Base-by-base conservation (phyloP, 92 coral and sea anemone species). In the Anthopleura xanthogrammica region DNA sequence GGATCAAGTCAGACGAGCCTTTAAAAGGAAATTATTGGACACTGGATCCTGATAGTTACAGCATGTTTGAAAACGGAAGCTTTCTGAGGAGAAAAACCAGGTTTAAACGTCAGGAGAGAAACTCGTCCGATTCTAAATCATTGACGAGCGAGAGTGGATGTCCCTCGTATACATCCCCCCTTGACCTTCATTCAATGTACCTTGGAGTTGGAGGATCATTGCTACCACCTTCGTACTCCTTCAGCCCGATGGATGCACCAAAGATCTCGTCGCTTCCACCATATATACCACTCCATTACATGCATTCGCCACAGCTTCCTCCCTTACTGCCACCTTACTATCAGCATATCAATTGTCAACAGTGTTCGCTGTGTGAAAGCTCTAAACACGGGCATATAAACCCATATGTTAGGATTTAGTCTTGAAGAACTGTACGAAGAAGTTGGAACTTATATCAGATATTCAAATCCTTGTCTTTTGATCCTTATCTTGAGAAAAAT, bases 51-150 rank as follows among this genome's bases (percentile, higher is more conserved):
- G 99, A 94, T 58, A 97, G 99, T 72, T 97, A 97, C 87, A 97
- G 95, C 85, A 97, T 97, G 99, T 97, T 97, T 75, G 99, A 97
- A 79, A 97, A 97, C 83, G 99, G 99, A 2, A 97, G 99, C 87
- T 97, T 97, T 80, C 87, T 97, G 58, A 88, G 99, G 82, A 81
- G 99, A 50, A 97, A 97, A 83, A 94, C 99, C 36, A 87, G 99
- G 52, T 97, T 97, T 85, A 97, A 97, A 83, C 90, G 95, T 22
- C 99, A 97, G 68, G 98, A 94, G 79, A 41, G 88, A 52, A 79
- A 88, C n/a, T 79, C 83, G 77, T 66, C 87, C 8, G 98, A 94
- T 12, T 71, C 85, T 42, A 94, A 94, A 72, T 76, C 75, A 24
- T 79, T 83, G 19, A 82, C 88, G 40, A 83, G 82, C 74, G 94